Evolutionary conservation across 2,888 invertebrate species (phyloP), one percentile per base, ranked within the genome.

Genomic region (Drosophila seclusa): DNA sequence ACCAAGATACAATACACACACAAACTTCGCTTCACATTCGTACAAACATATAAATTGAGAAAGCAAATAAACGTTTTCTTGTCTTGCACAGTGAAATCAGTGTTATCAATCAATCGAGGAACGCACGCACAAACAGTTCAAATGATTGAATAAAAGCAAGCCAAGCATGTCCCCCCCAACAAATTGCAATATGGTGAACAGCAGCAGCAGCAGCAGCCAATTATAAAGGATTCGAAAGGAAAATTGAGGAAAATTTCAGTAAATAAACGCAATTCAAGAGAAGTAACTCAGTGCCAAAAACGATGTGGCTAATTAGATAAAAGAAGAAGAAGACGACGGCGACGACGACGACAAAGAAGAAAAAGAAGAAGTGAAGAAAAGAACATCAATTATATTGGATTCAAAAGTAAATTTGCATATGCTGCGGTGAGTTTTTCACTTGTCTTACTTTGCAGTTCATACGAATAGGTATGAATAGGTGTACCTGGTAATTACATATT

Each of bases 361-460:
- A 53, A 45, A 52, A 8, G 49, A 36, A 52, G 48, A 52, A 65
- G 49, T 36, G 67, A 48, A 11, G 54, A 59, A 34, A 53, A 49
- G 6, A 34, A 59, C 24, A 55, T 48, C 52, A 60, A 54, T 59
- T 70, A 68, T 54, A 74, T 80, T 80, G 49, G 64, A 73, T 74
- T 76, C 62, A 72, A 24, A 24, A 75, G 75, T 76, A 73, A 68
- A 73, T 62, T 68, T 60, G 70, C 82, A 89, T 87, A 87, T 89
- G 85, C 79, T 77, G 87, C 89, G 87, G 88, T 82, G 52, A 88
- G 88, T 82, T 48, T 61, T 63, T 42, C 38, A 24, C n/a, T 50
- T 42, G 38, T 18, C 21, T 6, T 21, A 48, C 21, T 53, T 7
- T 2, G 31, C 4, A 53, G 10, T 32, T 7, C 16, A 24, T 34